These are phyloP conservation scores for Pyralis farinalis DNA, from an alignment of 2,888 invertebrate genomes.

Conservation along the genomic window DNA sequence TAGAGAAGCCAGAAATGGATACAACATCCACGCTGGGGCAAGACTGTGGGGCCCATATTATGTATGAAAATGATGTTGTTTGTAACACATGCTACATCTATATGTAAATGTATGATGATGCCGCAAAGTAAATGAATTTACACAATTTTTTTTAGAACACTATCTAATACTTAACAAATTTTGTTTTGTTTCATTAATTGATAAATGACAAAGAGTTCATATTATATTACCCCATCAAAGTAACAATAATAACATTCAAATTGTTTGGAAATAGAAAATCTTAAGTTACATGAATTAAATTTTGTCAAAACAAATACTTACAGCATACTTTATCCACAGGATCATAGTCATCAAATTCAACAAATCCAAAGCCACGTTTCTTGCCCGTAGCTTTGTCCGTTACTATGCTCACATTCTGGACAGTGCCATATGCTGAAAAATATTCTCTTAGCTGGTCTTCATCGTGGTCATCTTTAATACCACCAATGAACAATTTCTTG, in stretches of 20 bases:
- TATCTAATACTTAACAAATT: no score
- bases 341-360: conserved; percentile 98
- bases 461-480: conserved; percentile 95
- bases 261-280: no score
- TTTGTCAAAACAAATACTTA: conserved; percentile 82
- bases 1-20: conserved; percentile 73
- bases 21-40: conserved; percentile 73
- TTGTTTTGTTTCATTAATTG: no score
- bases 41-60: conserved; percentile 56
- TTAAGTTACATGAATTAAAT: no score
- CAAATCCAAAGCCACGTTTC: conserved; percentile 97
- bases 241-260: conserved; percentile 5
- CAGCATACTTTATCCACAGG: conserved; percentile 97
- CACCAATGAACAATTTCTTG: conserved; percentile 97
- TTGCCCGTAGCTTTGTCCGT: conserved; percentile 96
- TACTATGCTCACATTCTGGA: conserved; percentile 93
- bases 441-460: conserved; percentile 94
- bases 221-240: no score
- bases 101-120: no score
- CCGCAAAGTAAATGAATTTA: no score
- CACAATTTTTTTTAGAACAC: no score
- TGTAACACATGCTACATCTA: no score
- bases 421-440: conserved; percentile 90
- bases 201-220: no score
- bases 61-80: no score